Conservation (phyloP, 92 coral and sea anemone species). For the Parazoanthus darwini region DNA sequence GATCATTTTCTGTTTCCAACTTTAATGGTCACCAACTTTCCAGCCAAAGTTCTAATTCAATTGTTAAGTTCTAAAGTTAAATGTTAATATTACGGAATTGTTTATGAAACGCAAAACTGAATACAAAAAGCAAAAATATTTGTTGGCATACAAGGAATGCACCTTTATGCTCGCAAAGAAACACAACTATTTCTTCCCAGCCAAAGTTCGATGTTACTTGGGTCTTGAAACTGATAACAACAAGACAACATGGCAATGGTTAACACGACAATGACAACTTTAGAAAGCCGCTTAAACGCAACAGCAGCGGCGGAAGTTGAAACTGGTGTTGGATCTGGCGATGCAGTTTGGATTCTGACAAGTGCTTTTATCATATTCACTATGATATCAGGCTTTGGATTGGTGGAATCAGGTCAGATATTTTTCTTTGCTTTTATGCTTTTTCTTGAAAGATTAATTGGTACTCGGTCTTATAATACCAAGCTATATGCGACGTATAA, state of each 20-base stretch:
- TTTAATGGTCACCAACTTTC: neutral
- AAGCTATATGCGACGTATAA: no score
- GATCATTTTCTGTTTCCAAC: neutral
- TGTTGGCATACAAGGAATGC: neutral
- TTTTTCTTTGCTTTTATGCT: no score
- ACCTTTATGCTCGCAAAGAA: neutral
- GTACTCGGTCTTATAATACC: neutral
- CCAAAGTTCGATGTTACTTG: neutral
- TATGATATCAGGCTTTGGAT: constrained; percentile 89
- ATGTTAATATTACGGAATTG: neutral
- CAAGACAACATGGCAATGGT: neutral
- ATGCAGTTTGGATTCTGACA: constrained; percentile 89
- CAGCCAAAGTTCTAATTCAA: neutral
- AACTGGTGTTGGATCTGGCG: constrained; percentile 65
- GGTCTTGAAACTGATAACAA: neutral
- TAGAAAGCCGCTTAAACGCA: constrained; percentile 14
- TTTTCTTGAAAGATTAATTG: neutral
- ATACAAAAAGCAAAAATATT: neutral
- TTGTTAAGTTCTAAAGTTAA: neutral
- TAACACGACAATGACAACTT: constrained; percentile 4
- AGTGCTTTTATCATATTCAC: constrained; percentile 90
- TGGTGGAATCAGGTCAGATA: constrained; percentile 82
- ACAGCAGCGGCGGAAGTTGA: neutral
- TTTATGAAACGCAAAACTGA: neutral
- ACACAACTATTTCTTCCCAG: neutral